Base-by-base conservation (phyloP, 64 coral and sea anemone species). In the Porites lutea region DNA sequence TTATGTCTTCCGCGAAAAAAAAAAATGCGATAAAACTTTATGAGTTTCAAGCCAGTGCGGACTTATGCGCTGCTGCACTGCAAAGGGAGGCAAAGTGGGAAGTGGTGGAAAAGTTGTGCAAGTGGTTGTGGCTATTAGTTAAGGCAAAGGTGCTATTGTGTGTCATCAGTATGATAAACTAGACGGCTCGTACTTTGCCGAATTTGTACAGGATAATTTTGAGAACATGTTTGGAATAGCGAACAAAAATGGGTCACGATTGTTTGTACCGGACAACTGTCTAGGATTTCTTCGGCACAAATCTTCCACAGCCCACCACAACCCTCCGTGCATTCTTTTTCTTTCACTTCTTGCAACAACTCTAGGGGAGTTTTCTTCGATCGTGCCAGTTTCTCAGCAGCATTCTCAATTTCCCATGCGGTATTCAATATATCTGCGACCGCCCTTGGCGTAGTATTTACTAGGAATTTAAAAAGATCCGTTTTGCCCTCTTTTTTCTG, bases 121-220 rank as follows among this genome's bases (percentile, higher is more conserved):
- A 19, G 49, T 89, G 47, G 78, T 76, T 70, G 86, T 82, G 2
- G 80, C 87, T 6, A 85, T 90, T 48, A 74, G 72, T 10, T 77
- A 82, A 51, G 49, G 49, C 43, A 77, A 90, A 44, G 27, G 58
- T 15, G 93, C 71, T 43, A 65, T 89, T 15, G 52, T 86, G 19
- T 60, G 70, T 21, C 65, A 89, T 47, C 64, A 74, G 48, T 94
- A 68, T 63, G 67, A 57, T 13, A 81, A 74, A 55, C 75, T 94
- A 78, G 59, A 79, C 52, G 79, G 92, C 6, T 23, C 74, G 8
- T 94, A 81, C 58, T 89, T 88, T 66, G 77, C 78, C 72, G 20
- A 52, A 53, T 89, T 94, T 71, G 88, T 94, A n/a, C 67, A 88
- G 50, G 72, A 85, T 7, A 11, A 94, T 55, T 94, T 94, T 59